A percentile compares a stretch with the other conserved stretches of the same genome.
phyloP scores from a whole-genome alignment of 2,888 invertebrate species.

The Conus canariensis region DNA sequence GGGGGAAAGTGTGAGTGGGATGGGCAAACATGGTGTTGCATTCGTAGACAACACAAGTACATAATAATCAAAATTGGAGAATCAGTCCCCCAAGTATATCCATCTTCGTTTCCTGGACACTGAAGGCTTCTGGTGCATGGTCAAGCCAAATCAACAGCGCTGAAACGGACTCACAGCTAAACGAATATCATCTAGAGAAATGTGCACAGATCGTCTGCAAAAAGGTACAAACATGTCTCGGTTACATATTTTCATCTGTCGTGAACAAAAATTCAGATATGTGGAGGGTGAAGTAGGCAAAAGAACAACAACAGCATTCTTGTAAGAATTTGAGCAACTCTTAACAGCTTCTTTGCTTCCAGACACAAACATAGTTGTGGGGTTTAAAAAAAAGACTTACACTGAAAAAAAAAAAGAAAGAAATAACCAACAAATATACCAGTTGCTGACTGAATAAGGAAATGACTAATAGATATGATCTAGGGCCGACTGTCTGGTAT shows the following conservation, averaged over 20 bases:
- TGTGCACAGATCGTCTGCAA: slow-evolving; percentile 3
- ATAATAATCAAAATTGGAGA: too few relatives aligned
- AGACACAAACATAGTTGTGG: not conserved
- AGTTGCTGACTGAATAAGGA: not conserved
- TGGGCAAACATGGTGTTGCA: too few relatives aligned
- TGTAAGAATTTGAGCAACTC: slow-evolving; percentile 29
- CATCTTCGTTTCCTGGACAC: too few relatives aligned
- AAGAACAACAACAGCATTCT: not conserved
- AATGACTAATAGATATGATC: too few relatives aligned
- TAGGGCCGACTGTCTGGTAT: too few relatives aligned
- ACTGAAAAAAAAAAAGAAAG: not conserved
- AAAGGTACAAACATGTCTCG: not conserved
- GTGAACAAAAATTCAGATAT: not conserved
- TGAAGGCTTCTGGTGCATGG: too few relatives aligned
- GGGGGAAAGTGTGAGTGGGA: too few relatives aligned
- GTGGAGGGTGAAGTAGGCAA: not conserved
- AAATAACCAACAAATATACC: not conserved
- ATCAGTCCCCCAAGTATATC: too few relatives aligned
- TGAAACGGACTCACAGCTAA: not conserved
- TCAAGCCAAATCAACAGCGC: too few relatives aligned
- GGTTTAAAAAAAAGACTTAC: too few relatives aligned
- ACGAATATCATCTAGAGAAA: not conserved
- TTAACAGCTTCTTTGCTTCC: not conserved
- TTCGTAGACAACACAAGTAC: too few relatives aligned
- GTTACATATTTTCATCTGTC: not conserved